Evolutionary conservation across 2,888 invertebrate species (phyloP), one percentile per base, ranked within the genome.

Genomic region (Uropetala carovei): DNA sequence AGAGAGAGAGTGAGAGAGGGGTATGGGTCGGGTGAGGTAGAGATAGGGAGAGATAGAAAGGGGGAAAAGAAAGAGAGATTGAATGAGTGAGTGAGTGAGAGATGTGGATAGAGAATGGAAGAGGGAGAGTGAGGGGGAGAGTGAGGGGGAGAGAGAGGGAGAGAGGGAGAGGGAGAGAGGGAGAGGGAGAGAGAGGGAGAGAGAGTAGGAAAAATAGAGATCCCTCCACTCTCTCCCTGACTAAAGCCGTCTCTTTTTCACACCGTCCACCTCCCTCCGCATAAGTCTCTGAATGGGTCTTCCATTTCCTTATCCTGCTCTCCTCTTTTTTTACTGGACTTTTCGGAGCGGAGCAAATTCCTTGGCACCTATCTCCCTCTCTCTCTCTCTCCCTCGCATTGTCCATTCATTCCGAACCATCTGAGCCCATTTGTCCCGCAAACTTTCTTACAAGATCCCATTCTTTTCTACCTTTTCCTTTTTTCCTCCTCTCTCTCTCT

Each of bases 351-450:
- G 68, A 68, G 68, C 22, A 75, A 75, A 27, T 27, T 75, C 27
- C 75, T 75, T 75, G 75, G 75, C 75, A 27, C 75, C 75, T 75
- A n/a, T 22, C 68, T 14, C 64, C 2, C n/a, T n/a, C n/a, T n/a
- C n/a, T n/a, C n/a, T n/a, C 13, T 27, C 75, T 27, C 22, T 22
- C 75, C 10, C 75, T 27, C 8, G 75, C 75, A 75, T 75, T 75
- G 75, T 27, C 75, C 75, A 75, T 75, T 75, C 75, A 75, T 75
- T 75, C 75, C 27, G 75, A 27, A 27, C 75, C 75, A 75, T 75
- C 75, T 27, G 75, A 75, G 27, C 22, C 75, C 75, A 75, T 75
- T 75, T 75, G 75, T 75, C 75, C 75, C 27, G 0, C 75, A 75
- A 68, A 75, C 75, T 75, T 75, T 22, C 75, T 27, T 75, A 75